These are phyloP conservation scores for Beris chalybata DNA, from an alignment of 2,888 invertebrate species.

Conservation along the genomic window DNA sequence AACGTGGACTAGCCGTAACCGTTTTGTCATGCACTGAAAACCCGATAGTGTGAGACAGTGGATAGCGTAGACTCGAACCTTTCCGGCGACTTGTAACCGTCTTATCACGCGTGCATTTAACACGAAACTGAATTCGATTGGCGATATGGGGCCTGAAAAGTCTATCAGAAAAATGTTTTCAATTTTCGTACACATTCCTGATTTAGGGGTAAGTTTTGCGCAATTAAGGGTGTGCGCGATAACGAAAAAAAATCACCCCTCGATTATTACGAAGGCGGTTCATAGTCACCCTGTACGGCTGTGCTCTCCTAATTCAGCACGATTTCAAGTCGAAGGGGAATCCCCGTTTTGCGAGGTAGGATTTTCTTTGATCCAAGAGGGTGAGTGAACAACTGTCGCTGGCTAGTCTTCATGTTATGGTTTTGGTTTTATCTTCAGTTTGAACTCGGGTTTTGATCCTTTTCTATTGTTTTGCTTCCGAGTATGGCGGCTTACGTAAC, in stretches of 20 bases:
- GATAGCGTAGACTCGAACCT: conserved; percentile 19
- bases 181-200: background rate
- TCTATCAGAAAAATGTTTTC: conserved; percentile 20
- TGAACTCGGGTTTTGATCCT: too few species aligned
- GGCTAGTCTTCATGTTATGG: too few species aligned
- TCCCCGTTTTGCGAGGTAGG: background rate
- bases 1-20: conserved; percentile 10
- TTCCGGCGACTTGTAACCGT: conserved; percentile 41
- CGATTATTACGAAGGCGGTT: conserved; percentile 1
- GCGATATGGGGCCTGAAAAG: conserved; percentile 24
- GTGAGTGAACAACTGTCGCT: too few species aligned
- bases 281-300: background rate
- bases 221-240: conserved; percentile 11
- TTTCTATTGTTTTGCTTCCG: too few species aligned
- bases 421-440: too few species aligned
- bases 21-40: background rate
- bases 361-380: too few species aligned
- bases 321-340: conserved; percentile 5
- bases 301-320: conserved; percentile 16
- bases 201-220: conserved; percentile 24
- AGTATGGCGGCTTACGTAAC: too few species aligned
- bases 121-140: conserved; percentile 51
- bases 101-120: conserved; percentile 54
- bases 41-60: background rate
- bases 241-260: conserved; percentile 1